A percentile compares a stretch with the other conserved stretches of the same genome.
Evolutionary conservation across 2,113 vertebrate species (phyloP).

Genomic region (Pseudorhombus dupliciocellatus): DNA sequence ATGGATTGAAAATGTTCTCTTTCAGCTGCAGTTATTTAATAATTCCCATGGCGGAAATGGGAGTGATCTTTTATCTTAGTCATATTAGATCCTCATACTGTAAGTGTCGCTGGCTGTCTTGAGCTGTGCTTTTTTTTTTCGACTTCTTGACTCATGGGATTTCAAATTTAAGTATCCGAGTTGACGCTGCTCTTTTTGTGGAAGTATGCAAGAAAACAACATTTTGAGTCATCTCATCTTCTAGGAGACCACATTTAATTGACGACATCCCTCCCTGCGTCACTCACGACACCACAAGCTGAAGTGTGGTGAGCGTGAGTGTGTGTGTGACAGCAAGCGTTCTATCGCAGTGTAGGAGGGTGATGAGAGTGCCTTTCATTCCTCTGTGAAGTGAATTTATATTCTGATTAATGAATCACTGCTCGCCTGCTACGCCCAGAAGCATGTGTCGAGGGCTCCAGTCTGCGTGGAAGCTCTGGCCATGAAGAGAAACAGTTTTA

Average conservation of each 20-base stretch:
- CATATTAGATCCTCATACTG: neutral
- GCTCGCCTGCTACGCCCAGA: conserved; percentile 35
- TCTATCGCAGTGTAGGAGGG: conserved; percentile 53
- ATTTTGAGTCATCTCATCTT: conserved; percentile 50
- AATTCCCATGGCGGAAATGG: neutral
- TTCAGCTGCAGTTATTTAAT: conserved; percentile 18
- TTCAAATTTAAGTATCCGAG: conserved; percentile 7
- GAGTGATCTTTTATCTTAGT: neutral
- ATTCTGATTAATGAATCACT: conserved; percentile 44
- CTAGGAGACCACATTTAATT: conserved; percentile 49
- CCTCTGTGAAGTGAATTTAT: conserved; percentile 46
- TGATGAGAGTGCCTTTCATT: conserved; percentile 46
- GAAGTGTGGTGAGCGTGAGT: conserved; percentile 59
- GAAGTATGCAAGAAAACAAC: conserved; percentile 31
- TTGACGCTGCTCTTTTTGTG: conserved; percentile 45
- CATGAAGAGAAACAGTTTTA: conserved; percentile 2
- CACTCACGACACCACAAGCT: conserved; percentile 56
- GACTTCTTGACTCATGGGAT: neutral
- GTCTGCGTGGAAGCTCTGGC: conserved; percentile 15
- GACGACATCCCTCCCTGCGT: conserved; percentile 65
- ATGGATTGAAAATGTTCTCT: neutral
- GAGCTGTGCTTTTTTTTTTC: conserved; percentile 13
- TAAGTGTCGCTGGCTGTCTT: neutral
- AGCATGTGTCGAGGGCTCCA: conserved; percentile 42
- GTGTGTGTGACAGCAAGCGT: conserved; percentile 61